Percentiles rank a stretch among this genome's conserved stretches.
These are phyloP conservation scores for Crocuta crocuta DNA, from an alignment of 2,113 vertebrate species.

Conservation along the genomic window DNA sequence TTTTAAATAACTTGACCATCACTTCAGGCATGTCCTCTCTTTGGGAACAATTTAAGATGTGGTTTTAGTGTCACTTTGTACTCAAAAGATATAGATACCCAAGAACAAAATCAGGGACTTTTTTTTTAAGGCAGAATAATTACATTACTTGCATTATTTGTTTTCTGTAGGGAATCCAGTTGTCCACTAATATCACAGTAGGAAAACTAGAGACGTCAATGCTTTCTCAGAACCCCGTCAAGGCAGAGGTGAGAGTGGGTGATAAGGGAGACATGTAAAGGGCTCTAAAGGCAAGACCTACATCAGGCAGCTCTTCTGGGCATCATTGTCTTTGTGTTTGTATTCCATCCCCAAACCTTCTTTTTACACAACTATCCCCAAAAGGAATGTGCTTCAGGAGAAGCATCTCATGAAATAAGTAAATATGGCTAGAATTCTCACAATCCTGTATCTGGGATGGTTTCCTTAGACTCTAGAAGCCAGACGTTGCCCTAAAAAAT, in stretches of 20 bases:
- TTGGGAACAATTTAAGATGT: neutral
- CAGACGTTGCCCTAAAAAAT: conserved; percentile 35
- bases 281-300: neutral
- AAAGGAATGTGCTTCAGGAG: neutral
- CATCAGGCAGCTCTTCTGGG: neutral
- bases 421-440: neutral
- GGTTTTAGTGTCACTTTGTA: neutral
- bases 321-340: rapidly evolving
- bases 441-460: neutral
- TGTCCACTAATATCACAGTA: neutral
- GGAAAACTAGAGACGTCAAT: neutral
- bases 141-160: neutral
- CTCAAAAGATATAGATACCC: neutral
- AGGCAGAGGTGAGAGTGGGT: neutral
- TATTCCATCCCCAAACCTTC: neutral
- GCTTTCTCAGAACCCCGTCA: neutral
- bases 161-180: neutral
- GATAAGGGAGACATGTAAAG: neutral
- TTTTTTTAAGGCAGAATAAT: neutral
- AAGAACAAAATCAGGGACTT: neutral
- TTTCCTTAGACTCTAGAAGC: neutral
- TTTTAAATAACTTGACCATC: neutral
- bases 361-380: neutral
- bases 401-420: neutral
- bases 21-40: neutral